Evolutionary conservation across 2,797 vertebrate species (phyloP).

Genomic region (Liparis tanakae): DNA sequence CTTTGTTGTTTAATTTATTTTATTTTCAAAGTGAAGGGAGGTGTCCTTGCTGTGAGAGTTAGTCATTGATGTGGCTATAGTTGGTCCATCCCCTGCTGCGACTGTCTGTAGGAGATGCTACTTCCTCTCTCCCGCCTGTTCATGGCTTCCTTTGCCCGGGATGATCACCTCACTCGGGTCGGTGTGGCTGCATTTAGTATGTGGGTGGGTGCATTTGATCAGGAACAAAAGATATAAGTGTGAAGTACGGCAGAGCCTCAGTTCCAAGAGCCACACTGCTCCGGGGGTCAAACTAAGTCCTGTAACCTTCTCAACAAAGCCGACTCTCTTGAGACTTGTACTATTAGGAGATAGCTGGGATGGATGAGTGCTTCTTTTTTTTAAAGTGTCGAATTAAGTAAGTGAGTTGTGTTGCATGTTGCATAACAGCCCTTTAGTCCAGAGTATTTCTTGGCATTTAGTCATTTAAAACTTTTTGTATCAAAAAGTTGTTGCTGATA

Average conservation of each 20-base stretch:
- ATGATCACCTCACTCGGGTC: constrained; percentile 41
- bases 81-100: constrained; percentile 82
- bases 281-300: constrained; percentile 49
- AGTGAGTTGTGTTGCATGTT: constrained; percentile 5
- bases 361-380: constrained; percentile 23
- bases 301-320: constrained; percentile 51
- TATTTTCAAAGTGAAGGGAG: constrained; percentile 88
- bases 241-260: constrained; percentile 36
- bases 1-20: constrained; percentile 92
- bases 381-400: constrained; percentile 1
- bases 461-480: constrained; percentile 8
- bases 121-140: constrained; percentile 65
- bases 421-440: neutral
- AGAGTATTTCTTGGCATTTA: constrained; percentile 5
- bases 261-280: constrained; percentile 35
- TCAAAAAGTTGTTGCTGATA: constrained; percentile 5
- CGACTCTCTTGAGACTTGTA: constrained; percentile 19
- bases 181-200: constrained; percentile 47
- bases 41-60: constrained; percentile 84
- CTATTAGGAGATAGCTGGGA: constrained; percentile 10
- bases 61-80: constrained; percentile 89
- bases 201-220: constrained; percentile 47
- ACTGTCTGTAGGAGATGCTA: constrained; percentile 80
- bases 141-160: constrained; percentile 50
- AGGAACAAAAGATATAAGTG: constrained; percentile 63